Base-by-base conservation (phyloP, 1,140 invertebrate genomes). In the Ridgeia piscesae region DNA sequence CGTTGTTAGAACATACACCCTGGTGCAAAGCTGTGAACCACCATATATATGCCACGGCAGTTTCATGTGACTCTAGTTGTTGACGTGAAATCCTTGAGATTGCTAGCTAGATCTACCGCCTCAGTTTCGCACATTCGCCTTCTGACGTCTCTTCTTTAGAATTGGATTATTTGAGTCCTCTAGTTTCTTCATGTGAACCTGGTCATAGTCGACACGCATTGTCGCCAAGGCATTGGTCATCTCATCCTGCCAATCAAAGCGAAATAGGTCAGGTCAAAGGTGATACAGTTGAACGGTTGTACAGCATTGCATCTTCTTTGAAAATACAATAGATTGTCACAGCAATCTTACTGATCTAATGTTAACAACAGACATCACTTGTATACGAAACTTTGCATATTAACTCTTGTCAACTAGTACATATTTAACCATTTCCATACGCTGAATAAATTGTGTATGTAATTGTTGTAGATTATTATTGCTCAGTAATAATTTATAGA, bases 201-300 rank as follows among this genome's bases (percentile, higher is more conserved):
- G 97, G 95, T 99, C 98, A 95, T 98, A 99, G 95, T 99, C 98
- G 0, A 99, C 98, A 92, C 99, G 96, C 99, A 99, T 99, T 91
- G 98, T 99, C 58, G 98, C 98, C 88, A 99, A 96, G 0, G 99
- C 99, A 92, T 98, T 97, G 0, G 98, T 99, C 98, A 99, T 99
- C 96, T 99, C 99, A 96, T 99, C 99, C 97, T 99, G 98, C 9
- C 95, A 94, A 92, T 34, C 88, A 91, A 77, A 31, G 58, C 27
- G 58, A 77, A 77, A 77, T 77, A 77, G 58, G 58, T 77, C 42
- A 77, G 58, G 27, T 33, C 33, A 35, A 89, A 48, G 34, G 42
- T 33, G 34, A 89, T 0, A 50, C 31, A 77, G 58, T 77, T 21
- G 27, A 77, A 14, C 27, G 27, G 58, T 77, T 77, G 58, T 77